These are phyloP conservation scores for Leptocoma aspasia DNA, from an alignment of 2,113 vertebrate species.

Conservation along the genomic window DNA sequence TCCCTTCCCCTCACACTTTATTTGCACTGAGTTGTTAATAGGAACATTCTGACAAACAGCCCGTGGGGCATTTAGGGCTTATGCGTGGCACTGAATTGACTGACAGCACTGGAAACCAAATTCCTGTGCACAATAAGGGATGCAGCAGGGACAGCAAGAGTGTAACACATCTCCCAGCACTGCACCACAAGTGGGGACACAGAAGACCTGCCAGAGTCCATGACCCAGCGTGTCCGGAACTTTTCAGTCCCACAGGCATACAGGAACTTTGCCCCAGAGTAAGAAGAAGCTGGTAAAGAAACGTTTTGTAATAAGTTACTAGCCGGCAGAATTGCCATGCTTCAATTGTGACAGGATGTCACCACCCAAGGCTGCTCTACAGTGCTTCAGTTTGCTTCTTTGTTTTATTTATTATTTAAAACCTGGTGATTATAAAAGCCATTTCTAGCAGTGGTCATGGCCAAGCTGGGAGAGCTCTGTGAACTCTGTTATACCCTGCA, in stretches of 20 bases:
- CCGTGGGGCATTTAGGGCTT: slow-evolving; percentile 22
- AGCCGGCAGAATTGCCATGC: slow-evolving; percentile 13
- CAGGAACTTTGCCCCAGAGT: neutral
- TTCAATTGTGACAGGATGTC: slow-evolving; percentile 48
- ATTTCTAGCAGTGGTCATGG: neutral
- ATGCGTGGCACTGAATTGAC: neutral
- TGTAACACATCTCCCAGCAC: neutral
- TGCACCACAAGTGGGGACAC: neutral
- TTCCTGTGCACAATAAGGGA: neutral
- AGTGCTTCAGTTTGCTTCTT: slow-evolving; percentile 16
- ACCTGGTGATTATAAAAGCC: slow-evolving; percentile 43
- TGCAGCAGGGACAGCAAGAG: neutral
- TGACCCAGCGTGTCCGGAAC: neutral
- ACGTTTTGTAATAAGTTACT: slow-evolving; percentile 41
- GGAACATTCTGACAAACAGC: slow-evolving; percentile 57
- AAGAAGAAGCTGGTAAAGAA: slow-evolving; percentile 15
- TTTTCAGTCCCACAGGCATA: neutral
- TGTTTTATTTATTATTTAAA: slow-evolving; percentile 56
- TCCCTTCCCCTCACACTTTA: slow-evolving; percentile 46
- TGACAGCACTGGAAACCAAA: slow-evolving; percentile 1
- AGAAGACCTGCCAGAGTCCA: neutral
- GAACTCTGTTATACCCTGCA: neutral
- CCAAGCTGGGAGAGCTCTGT: neutral
- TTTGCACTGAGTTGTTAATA: slow-evolving; percentile 53
- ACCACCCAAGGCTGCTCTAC: slow-evolving; percentile 36